These are phyloP conservation scores for Muschampia plurimacula DNA, from an alignment of 2,888 invertebrate genomes.

Conservation along the genomic window DNA sequence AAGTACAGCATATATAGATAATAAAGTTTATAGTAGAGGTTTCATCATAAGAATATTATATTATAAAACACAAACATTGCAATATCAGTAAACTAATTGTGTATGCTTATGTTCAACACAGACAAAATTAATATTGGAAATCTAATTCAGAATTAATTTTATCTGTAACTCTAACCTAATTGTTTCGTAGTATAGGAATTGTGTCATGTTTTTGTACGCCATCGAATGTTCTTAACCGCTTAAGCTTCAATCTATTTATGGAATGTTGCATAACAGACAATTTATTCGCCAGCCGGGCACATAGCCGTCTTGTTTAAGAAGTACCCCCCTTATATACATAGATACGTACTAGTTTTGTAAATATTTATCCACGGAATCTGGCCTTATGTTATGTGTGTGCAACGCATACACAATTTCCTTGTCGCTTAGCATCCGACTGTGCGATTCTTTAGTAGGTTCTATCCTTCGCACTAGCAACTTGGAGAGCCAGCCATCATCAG, in stretches of 20 bases:
- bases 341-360: constrained; percentile 92
- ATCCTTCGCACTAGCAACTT: constrained; percentile 95
- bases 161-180: too few species aligned
- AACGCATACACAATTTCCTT: constrained; percentile 98
- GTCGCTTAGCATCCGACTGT: constrained; percentile 98
- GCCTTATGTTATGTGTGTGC: constrained; percentile 97
- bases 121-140: background rate
- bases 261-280: constrained; percentile 73
- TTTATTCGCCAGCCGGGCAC: constrained; percentile 45
- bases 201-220: constrained; percentile 20
- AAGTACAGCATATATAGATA: background rate
- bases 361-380: constrained; percentile 95
- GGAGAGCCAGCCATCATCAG: constrained; percentile 93
- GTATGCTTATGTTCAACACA: background rate
- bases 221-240: constrained; percentile 21
- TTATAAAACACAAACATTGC: background rate
- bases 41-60: too few species aligned
- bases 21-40: background rate
- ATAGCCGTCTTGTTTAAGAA: constrained; percentile 33
- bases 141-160: too few species aligned
- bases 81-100: background rate
- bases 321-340: constrained; percentile 20
- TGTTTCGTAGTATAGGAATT: constrained; percentile 45
- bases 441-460: constrained; percentile 97
- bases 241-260: constrained; percentile 63